These are phyloP conservation scores for Aphelinus atriplicis DNA, from an alignment of 1,140 invertebrate genomes.

Conservation along the genomic window DNA sequence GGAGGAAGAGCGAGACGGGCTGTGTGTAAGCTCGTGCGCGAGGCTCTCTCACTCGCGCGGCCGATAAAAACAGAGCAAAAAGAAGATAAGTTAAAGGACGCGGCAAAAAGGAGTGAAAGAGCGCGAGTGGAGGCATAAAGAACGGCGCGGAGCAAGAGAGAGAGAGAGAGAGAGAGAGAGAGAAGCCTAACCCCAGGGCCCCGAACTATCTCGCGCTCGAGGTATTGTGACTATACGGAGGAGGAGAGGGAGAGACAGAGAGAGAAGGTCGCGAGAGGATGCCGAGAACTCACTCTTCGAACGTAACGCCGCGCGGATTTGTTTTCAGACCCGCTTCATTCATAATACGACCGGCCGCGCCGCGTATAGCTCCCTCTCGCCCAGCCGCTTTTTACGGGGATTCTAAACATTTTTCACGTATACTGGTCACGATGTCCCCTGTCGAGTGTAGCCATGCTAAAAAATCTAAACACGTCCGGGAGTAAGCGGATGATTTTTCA, in stretches of 20 bases:
- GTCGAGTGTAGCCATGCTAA: too few relatives aligned
- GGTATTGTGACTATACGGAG: constrained; percentile 24
- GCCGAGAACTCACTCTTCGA: constrained; percentile 45
- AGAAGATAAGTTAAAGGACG: constrained; percentile 32
- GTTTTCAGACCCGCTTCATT: too few relatives aligned
- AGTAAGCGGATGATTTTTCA: too few relatives aligned
- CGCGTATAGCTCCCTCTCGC: too few relatives aligned
- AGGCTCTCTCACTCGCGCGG: too few relatives aligned
- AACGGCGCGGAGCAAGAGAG: neutral
- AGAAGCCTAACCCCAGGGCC: constrained; percentile 36
- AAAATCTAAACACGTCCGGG: too few relatives aligned
- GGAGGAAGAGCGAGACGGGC: neutral
- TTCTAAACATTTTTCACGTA: too few relatives aligned
- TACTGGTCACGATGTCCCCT: too few relatives aligned
- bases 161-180: neutral
- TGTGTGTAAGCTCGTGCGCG: too few relatives aligned
- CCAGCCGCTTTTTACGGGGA: too few relatives aligned
- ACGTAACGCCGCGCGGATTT: too few relatives aligned
- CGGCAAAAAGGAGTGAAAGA: constrained; percentile 24
- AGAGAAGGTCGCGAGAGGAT: constrained; percentile 27
- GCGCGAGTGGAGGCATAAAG: neutral
- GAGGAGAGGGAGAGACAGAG: neutral
- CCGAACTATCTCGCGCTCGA: constrained; percentile 30
- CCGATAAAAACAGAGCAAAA: constrained; percentile 9
- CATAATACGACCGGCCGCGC: too few relatives aligned